Percentiles rank a stretch among this genome's conserved stretches.
Evolutionary conservation across 2,888 invertebrate genomes (phyloP).

Genomic region (Apamea epomidion): DNA sequence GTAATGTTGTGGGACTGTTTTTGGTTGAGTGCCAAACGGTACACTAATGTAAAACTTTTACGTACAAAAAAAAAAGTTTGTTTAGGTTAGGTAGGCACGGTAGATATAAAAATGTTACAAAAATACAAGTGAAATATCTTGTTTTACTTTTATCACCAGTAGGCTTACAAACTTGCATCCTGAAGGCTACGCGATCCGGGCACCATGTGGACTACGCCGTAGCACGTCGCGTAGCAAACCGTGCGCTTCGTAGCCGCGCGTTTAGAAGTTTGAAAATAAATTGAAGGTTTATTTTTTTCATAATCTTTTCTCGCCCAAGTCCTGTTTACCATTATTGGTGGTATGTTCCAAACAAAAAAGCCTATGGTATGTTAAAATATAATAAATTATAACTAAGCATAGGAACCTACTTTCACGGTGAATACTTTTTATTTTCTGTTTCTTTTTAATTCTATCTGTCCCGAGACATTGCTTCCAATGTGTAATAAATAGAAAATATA

Average conservation of each 20-base stretch:
- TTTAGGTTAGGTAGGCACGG: not conserved
- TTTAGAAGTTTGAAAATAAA: not conserved
- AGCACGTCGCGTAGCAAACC: constrained; percentile 35
- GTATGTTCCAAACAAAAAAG: not conserved
- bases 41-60: not conserved
- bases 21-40: constrained; percentile 11
- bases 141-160: not conserved
- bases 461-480: too few relatives aligned
- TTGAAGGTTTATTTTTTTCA: too few relatives aligned
- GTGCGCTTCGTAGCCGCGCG: not conserved
- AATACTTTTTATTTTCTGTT: not conserved
- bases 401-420: not conserved
- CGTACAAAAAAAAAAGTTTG: not conserved
- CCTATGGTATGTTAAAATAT: not conserved
- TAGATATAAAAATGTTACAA: not conserved
- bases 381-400: not conserved
- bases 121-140: not conserved
- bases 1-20: not conserved
- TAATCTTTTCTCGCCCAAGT: not conserved
- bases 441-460: too few relatives aligned
- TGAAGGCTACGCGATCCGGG: not conserved
- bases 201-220: constrained; percentile 33
- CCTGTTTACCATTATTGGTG: not conserved
- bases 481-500: not conserved
- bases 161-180: not conserved